Evolutionary conservation across 2,888 invertebrate species (phyloP).

Genomic region (Selenia dentaria): DNA sequence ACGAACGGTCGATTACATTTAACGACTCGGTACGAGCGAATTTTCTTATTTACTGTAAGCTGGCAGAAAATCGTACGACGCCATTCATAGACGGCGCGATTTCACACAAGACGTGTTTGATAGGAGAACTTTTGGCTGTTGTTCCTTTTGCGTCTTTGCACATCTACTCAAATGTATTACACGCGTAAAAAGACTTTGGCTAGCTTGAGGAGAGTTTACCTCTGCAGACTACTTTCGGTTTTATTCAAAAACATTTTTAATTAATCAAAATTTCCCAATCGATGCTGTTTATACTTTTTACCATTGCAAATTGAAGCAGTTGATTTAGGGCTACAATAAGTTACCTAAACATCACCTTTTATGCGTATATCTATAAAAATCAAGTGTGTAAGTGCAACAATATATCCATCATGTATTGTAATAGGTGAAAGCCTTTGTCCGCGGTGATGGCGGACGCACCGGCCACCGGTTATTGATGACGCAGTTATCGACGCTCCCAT

Average conservation of each 20-base stretch:
- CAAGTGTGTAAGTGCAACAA: slow-evolving; percentile 37
- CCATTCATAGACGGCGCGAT: slow-evolving; percentile 62
- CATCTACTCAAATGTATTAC: slow-evolving; percentile 23
- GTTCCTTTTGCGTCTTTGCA: slow-evolving; percentile 37
- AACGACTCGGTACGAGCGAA: slow-evolving; percentile 78
- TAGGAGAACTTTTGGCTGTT: slow-evolving; percentile 57
- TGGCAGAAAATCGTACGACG: slow-evolving; percentile 67
- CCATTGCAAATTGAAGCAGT: too few species aligned
- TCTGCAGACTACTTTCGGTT: slow-evolving; percentile 2
- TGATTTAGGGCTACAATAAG: background rate
- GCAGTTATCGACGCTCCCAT: slow-evolving; percentile 63
- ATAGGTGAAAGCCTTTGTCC: slow-evolving; percentile 57
- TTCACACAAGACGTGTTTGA: slow-evolving; percentile 69
- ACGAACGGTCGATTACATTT: slow-evolving; percentile 81
- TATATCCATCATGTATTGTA: slow-evolving; percentile 46
- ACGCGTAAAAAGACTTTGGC: slow-evolving; percentile 19
- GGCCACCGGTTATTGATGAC: slow-evolving; percentile 65
- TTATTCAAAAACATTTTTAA: slow-evolving; percentile 8
- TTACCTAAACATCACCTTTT: too few species aligned
- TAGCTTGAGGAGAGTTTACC: slow-evolving; percentile 11
- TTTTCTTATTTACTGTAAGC: slow-evolving; percentile 81
- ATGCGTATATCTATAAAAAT: slow-evolving; percentile 3
- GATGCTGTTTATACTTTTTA: too few species aligned
- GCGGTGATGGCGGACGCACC: slow-evolving; percentile 39
- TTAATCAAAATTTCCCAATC: background rate